Percentiles rank a stretch among this genome's conserved stretches.
Conservation (phyloP, 2,888 invertebrate genomes). For the Apamea sordens region DNA sequence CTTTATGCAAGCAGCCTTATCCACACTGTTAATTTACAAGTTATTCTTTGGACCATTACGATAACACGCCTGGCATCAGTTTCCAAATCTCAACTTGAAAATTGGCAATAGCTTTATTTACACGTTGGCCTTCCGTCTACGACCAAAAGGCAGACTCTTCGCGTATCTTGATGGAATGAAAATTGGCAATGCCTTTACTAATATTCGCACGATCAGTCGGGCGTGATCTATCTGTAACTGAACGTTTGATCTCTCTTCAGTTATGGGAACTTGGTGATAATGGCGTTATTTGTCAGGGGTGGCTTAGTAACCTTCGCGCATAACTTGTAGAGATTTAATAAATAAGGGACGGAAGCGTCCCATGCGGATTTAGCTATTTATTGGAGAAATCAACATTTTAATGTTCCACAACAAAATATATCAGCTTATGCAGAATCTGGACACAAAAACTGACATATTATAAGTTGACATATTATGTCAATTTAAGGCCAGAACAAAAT, state of each 20-base stretch:
- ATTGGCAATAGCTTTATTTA: neutral
- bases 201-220: neutral
- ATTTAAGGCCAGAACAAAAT: neutral
- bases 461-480: too few species aligned
- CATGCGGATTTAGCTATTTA: slow-evolving; percentile 13
- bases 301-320: slow-evolving; percentile 37
- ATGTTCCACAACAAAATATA: neutral
- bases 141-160: neutral
- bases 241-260: slow-evolving; percentile 39
- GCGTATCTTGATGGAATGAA: neutral
- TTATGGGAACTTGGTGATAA: slow-evolving; percentile 26
- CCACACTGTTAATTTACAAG: neutral
- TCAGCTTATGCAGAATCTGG: neutral
- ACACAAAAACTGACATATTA: neutral
- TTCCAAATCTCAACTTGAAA: neutral
- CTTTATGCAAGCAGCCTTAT: too few species aligned
- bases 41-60: neutral
- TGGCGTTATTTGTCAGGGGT: slow-evolving; percentile 28
- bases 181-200: neutral
- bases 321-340: slow-evolving; percentile 52
- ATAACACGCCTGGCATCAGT: neutral
- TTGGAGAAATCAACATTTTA: neutral
- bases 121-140: neutral
- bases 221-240: slow-evolving; percentile 58
- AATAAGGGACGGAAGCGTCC: slow-evolving; percentile 5